Evolutionary conservation across 2,797 vertebrate species (phyloP).

Genomic region (Lemur catta): DNA sequence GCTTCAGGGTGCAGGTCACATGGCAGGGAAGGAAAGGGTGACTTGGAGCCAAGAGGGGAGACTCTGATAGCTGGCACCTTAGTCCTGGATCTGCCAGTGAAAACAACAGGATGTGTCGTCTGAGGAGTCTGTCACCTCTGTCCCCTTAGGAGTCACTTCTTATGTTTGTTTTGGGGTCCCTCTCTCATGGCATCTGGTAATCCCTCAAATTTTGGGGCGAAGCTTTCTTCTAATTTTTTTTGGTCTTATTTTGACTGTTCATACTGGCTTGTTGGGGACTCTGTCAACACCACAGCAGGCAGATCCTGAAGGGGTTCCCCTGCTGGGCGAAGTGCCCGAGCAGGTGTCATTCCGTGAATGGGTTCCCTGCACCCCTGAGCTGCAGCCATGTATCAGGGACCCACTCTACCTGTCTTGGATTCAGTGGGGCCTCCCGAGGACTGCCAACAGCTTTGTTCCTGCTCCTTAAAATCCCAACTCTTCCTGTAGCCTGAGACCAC

Average conservation of each 20-base stretch:
- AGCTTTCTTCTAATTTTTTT: background rate
- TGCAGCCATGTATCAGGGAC: background rate
- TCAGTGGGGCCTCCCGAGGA: background rate
- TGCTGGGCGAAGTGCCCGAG: background rate
- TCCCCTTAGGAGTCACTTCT: background rate
- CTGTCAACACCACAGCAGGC: background rate
- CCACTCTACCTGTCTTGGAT: background rate
- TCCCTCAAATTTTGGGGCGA: background rate
- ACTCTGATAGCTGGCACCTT: no score
- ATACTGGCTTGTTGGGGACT: background rate
- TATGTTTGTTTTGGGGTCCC: background rate
- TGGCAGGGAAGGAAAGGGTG: background rate
- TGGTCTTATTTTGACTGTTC: background rate
- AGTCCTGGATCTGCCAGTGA: no score
- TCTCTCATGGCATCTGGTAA: background rate
- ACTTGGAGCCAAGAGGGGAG: background rate
- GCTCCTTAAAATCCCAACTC: background rate
- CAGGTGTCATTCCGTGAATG: background rate
- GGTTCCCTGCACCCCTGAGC: background rate
- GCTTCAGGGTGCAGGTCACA: background rate
- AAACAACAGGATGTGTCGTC: background rate
- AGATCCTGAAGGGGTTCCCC: no score
- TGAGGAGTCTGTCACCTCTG: background rate
- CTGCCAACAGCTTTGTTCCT: background rate
- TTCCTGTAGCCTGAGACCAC: background rate